phyloP scores from a whole-genome alignment of 2,888 invertebrate genomes.

The Tribolium freemani region DNA sequence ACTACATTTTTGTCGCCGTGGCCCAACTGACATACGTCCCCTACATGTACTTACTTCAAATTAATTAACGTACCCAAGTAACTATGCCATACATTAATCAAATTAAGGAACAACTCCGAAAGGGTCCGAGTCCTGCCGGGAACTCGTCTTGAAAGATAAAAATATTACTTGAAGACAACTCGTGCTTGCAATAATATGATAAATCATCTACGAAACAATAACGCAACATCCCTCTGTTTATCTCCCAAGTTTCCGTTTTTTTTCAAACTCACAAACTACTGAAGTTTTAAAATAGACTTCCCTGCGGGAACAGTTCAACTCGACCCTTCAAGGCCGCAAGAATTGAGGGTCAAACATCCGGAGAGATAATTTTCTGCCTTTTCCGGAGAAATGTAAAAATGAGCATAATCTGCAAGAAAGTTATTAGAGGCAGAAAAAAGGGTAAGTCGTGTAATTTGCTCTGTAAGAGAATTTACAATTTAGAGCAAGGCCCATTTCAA shows the following conservation, averaged over 20 bases:
- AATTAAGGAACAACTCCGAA: conserved; percentile 1
- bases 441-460: conserved; percentile 14
- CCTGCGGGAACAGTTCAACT: neutral
- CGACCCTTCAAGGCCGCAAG: conserved; percentile 2
- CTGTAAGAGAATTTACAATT: conserved; percentile 15
- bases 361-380: neutral
- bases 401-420: conserved; percentile 11
- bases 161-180: too few species aligned
- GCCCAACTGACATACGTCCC: too few species aligned
- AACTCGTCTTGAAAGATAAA: too few species aligned
- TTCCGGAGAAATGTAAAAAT: conserved; percentile 3
- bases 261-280: neutral
- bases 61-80: conserved; percentile 11
- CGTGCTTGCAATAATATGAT: too few species aligned
- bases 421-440: conserved; percentile 5
- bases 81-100: conserved; percentile 15
- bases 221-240: neutral
- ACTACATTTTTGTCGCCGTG: too few species aligned
- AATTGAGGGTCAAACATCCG: conserved; percentile 4
- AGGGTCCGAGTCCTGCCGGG: neutral
- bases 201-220: neutral
- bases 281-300: conserved; percentile 6
- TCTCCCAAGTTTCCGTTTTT: neutral
- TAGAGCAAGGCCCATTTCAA: neutral
- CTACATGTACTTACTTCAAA: conserved; percentile 1